These are phyloP conservation scores for Neodiprion virginianus DNA, from an alignment of 1,140 invertebrate genomes.

Conservation along the genomic window DNA sequence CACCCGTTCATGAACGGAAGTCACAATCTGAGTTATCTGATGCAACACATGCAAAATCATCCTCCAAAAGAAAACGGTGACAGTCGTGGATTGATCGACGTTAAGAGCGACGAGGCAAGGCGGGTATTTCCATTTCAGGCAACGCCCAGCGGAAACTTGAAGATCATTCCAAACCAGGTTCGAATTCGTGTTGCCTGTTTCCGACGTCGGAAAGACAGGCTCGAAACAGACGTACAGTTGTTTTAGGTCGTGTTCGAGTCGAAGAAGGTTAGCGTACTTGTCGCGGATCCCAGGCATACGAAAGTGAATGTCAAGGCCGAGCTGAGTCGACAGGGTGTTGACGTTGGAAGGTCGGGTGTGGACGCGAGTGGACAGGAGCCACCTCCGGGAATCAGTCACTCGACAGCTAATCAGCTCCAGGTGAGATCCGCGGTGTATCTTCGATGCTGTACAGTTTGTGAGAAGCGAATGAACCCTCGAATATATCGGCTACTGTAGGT, in stretches of 20 bases:
- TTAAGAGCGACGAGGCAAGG: constrained; percentile 29
- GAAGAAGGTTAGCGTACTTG: constrained; percentile 71
- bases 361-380: constrained; percentile 28
- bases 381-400: constrained; percentile 38
- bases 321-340: constrained; percentile 38
- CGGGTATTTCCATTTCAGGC: constrained; percentile 67
- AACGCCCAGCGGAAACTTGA: constrained; percentile 71
- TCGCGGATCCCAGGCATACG: constrained; percentile 70
- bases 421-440: constrained; percentile 19
- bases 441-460: background rate
- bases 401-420: constrained; percentile 46
- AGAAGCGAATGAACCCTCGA: background rate
- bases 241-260: constrained; percentile 71
- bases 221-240: constrained; percentile 20
- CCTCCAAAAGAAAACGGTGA: constrained; percentile 29
- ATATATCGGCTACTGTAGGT: constrained; percentile 26
- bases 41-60: constrained; percentile 43
- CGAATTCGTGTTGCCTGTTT: constrained; percentile 8
- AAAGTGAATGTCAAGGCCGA: constrained; percentile 69
- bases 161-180: constrained; percentile 71
- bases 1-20: background rate
- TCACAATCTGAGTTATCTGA: constrained; percentile 32
- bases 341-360: constrained; percentile 28
- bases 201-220: background rate
- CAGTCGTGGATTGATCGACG: constrained; percentile 13